Percentiles rank a stretch among this genome's conserved stretches.
Evolutionary conservation across 2,797 vertebrate genomes (phyloP).

Genomic region (Parauchenoglanis ngamensis): DNA sequence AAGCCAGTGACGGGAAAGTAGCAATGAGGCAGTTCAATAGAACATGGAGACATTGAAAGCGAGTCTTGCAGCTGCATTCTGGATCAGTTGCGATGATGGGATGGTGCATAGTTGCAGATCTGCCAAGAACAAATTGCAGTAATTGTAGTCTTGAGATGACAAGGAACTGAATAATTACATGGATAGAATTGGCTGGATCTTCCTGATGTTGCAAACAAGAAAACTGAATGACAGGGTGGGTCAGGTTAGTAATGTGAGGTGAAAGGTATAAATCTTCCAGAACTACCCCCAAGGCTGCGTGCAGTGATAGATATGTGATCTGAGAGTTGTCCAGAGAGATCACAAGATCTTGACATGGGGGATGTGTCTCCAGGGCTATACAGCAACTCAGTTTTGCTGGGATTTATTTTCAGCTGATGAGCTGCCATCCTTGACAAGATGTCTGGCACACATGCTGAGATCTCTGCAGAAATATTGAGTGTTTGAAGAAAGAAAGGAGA

Average conservation of each 20-base stretch:
- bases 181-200: background rate
- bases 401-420: background rate
- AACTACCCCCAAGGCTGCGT: background rate
- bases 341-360: background rate
- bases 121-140: background rate
- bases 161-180: background rate
- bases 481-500: background rate
- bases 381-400: background rate
- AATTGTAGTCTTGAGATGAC: background rate
- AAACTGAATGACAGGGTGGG: background rate
- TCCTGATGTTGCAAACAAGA: background rate
- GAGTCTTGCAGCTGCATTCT: background rate
- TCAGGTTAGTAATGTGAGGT: background rate
- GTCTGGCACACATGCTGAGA: conserved; percentile 1
- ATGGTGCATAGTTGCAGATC: background rate
- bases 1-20: background rate
- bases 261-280: background rate
- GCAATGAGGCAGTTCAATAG: background rate
- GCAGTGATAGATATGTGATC: background rate
- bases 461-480: background rate
- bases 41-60: background rate
- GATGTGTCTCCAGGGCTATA: background rate
- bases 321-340: background rate
- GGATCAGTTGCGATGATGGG: background rate
- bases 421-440: background rate